Base-by-base conservation (phyloP, 1,140 invertebrate species). In the Drosophila orosa region DNA sequence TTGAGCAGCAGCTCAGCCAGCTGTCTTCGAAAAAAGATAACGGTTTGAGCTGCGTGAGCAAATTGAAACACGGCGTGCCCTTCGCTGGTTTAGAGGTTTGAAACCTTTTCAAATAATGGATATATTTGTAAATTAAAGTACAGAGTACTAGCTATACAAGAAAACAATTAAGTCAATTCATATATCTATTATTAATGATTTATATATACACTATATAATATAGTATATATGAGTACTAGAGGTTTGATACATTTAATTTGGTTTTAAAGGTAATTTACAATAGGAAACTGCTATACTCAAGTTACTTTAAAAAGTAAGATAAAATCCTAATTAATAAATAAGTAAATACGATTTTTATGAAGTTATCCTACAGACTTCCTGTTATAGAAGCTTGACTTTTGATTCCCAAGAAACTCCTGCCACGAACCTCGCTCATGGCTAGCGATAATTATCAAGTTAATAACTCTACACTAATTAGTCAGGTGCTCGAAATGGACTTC, bases 381-480 rank as follows among this genome's bases (percentile, higher is more conserved):
- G 0, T 15, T 10, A n/a, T 12, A 19, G 19, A 59, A 62, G 27
- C 27, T 13, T 33, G 10, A 25, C 27, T 24, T 24, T 4, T 8
- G 17, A 27, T 56, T 24, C 42, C 47, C 3, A 29, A 48, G 29
- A 22, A 75, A 76, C 54, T 75, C 4, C 37, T 33, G n/a, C 10
- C 24, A 54, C 19, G 52, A 47, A 66, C 73, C 73, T 75, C 61
- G 73, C 72, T 60, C 31, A 33, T 44, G 73, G 52, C 61, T 39
- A 54, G 61, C 73, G 61, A 67, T 76, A 76, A 75, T 76, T 76
- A 76, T 76, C 73, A 67, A 76, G 72, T 59, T 76, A 76, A 75
- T 75, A 76, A 67, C 73, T 67, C 72, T 15, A 67, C 73, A 57
- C 45, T 76, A 76, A 76, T 76, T 76, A 76, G 72, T 76, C 72